phyloP scores from a whole-genome alignment of 2,888 invertebrate species.

The Caradrina kadenii region DNA sequence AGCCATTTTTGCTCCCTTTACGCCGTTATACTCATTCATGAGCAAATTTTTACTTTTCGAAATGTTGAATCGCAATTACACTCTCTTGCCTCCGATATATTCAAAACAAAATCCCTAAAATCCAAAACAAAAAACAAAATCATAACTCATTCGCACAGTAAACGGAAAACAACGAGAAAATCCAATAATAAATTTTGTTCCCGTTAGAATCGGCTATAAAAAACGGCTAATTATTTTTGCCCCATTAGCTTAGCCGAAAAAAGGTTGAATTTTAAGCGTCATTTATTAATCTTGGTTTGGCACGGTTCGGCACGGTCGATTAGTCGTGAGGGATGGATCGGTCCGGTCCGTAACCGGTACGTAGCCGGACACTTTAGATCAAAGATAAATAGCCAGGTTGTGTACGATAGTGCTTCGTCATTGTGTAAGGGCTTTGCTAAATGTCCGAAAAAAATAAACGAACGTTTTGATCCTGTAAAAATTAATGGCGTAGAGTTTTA shows the following conservation, averaged over 20 bases:
- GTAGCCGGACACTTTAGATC: conserved; percentile 66
- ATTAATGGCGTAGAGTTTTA: background rate
- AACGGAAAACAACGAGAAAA: conserved; percentile 66
- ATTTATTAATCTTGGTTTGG: conserved; percentile 86
- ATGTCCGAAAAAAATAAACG: conserved; percentile 26
- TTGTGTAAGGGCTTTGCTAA: conserved; percentile 54
- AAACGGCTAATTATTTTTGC: conserved; percentile 84
- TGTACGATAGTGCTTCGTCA: conserved; percentile 62
- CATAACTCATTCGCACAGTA: conserved; percentile 80
- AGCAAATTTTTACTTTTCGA: background rate
- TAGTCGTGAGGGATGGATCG: conserved; percentile 81
- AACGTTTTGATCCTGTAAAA: conserved; percentile 8
- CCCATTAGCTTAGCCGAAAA: conserved; percentile 88
- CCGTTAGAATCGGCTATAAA: conserved; percentile 74
- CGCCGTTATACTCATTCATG: no score
- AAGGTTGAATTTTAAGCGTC: conserved; percentile 88
- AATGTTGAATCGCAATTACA: background rate
- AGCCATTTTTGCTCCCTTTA: no score
- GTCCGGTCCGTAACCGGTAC: conserved; percentile 62
- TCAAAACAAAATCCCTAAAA: conserved; percentile 41
- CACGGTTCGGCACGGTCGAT: conserved; percentile 78
- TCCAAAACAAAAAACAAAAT: conserved; percentile 41
- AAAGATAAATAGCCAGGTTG: conserved; percentile 67
- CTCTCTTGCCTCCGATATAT: background rate
- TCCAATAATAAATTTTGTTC: conserved; percentile 81